Base-by-base conservation (phyloP, 2,113 vertebrate species). In the Notechis scutatus region DNA sequence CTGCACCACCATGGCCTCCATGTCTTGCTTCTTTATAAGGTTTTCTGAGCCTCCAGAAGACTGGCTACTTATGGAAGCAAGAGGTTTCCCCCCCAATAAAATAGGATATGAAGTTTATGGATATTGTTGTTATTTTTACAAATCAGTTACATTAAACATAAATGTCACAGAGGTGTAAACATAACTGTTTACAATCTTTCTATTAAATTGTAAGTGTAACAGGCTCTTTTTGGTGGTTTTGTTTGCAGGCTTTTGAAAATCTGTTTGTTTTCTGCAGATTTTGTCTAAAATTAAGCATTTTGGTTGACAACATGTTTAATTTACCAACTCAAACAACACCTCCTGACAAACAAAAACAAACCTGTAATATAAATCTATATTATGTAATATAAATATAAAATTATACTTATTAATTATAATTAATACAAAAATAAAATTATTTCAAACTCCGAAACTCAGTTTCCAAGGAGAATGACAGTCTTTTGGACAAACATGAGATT, bases 271-370 rank as follows among this genome's bases (percentile, higher is more conserved):
- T 94, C 42, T 94, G 26, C 29, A 93, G 24, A 45, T 39, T 10
- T 90, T 89, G 88, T 64, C 50, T 92, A 50, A 94, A 94, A 89
- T 91, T 64, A 88, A 93, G 85, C 50, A 24, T 91, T 93, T 91
- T 91, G 89, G 89, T 93, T 91, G 85, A 91, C 92, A 91, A 52
- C 85, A 91, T 90, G 85, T 69, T 93, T 91, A 88, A 81, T 91
- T 88, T 93, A 88, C 89, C 54, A 90, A 85, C 61, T 90, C 69
- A 92, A 92, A 85, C 92, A 92, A 90, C 88, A 90, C 34, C 69
- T 0, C 24, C 10, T 93, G 92, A 91, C 45, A 92, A 26, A 69
- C 85, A 90, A 61, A 93, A 92, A 20, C 0, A 93, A 94, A 42
- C 4, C 91, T 52, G 64, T 91, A 86, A 18, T 45, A 92, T 91